Evolutionary conservation across 2,113 vertebrate genomes (phyloP), one percentile per base, ranked within the genome.

Genomic region (Panthera uncia): DNA sequence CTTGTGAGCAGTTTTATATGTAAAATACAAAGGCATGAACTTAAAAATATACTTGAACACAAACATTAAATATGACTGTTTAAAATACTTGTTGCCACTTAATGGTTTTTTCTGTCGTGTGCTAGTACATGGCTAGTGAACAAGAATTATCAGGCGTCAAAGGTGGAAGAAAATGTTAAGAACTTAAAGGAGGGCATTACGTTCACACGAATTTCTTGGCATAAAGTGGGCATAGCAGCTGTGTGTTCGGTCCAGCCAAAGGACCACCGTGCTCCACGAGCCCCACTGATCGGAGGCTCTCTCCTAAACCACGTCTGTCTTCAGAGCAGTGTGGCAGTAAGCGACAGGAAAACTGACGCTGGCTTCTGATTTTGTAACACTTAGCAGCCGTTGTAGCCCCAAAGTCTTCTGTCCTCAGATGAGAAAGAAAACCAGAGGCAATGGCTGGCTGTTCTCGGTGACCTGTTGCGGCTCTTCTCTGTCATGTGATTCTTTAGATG

Each of bases 31-130:
- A 91, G 15, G 19, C 76, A 94, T 55, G n/a, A 68, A 7, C n/a
- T 93, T 94, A 36, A 94, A 21, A 94, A 21, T 96, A 69, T 73
- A 57, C 45, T 80, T 83, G 45, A 45, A 23, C 78, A 87, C 18
- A 92, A 87, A 81, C 38, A 93, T 57, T 84, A 83, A 41, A 57
- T 91, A 73, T 88, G 73, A 76, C 73, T 33, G 95, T 96, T 96
- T 21, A 80, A 94, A 96, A 65, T 96, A 69, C 41, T 79, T 74
- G 31, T 84, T 95, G 87, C 9, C n/a, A 29, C 31, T 74, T 87
- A 92, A 6, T 50, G 63, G 71, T 92, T 50, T 87, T 68, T n/a
- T 86, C 95, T 91, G 16, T 85, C 84, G 33, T 25, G 1, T 94
- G 45, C 38, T 57, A 21, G 25, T 81, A 69, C 73, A 79, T 95